phyloP scores from a whole-genome alignment of 2,113 vertebrate genomes.

The Myanophis thanlyinensis region DNA sequence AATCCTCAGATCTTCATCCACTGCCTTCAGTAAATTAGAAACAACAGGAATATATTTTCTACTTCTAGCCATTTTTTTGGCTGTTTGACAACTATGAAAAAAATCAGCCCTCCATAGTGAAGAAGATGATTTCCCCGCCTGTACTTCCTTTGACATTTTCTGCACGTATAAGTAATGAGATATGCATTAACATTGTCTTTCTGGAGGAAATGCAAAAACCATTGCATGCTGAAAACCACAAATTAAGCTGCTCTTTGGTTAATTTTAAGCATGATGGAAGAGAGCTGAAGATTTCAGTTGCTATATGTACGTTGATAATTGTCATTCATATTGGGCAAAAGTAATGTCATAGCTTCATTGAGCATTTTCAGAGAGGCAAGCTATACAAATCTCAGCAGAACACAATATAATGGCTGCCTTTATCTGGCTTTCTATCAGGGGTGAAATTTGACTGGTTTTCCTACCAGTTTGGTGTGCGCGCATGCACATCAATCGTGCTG shows the following conservation, averaged over 20 bases:
- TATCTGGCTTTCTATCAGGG: background rate
- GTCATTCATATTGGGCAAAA: background rate
- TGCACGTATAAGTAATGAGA: background rate
- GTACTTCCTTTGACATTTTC: background rate
- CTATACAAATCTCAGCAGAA: background rate
- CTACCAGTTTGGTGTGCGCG: no score
- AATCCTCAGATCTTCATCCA: background rate
- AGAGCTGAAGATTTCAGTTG: slow-evolving; percentile 1
- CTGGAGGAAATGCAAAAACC: background rate
- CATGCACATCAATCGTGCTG: no score
- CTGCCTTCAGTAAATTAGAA: background rate
- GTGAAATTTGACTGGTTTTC: no score
- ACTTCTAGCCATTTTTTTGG: background rate
- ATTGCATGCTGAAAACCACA: background rate
- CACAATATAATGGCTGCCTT: background rate
- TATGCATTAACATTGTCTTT: background rate
- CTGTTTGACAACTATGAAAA: background rate
- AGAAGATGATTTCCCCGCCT: background rate
- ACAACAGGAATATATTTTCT: background rate
- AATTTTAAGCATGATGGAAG: slow-evolving; percentile 14
- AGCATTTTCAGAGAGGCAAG: slow-evolving; percentile 2
- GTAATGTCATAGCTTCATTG: background rate
- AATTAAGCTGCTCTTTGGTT: slow-evolving; percentile 16
- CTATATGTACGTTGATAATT: slow-evolving; percentile 12
- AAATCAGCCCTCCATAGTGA: background rate